Percentiles rank a stretch among this genome's conserved stretches.
Evolutionary conservation across 2,797 vertebrate species (phyloP).

Genomic region (Phrynocephalus vlangalii): DNA sequence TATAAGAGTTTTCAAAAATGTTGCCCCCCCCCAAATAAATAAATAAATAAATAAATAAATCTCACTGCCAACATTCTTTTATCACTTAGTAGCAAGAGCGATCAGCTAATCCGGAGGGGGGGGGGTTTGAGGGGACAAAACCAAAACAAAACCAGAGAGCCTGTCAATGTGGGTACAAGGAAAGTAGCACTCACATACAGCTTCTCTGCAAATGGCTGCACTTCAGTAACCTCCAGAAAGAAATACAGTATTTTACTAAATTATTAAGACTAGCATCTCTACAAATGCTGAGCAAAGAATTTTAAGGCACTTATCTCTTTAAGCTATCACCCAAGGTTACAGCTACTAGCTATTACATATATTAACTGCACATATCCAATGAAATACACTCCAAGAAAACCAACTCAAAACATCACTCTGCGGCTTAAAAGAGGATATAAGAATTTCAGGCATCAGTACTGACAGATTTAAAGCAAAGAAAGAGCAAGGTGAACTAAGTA

Average conservation of each 20-base stretch:
- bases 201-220: not conserved
- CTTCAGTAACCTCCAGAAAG: not conserved
- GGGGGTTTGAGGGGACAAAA: not conserved
- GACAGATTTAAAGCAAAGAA: not conserved
- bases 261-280: not conserved
- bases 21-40: too few species aligned
- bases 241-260: not conserved
- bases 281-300: not conserved
- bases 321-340: not conserved
- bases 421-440: not conserved
- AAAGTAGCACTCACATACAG: not conserved
- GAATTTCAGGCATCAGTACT: fast-evolving
- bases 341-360: fast-evolving
- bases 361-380: fast-evolving
- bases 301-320: not conserved
- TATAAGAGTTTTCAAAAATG: constrained; percentile 17
- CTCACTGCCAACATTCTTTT: not conserved
- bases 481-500: not conserved
- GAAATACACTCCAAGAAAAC: fast-evolving
- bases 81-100: not conserved
- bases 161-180: not conserved
- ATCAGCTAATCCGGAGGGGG: not conserved
- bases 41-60: not conserved
- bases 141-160: not conserved
- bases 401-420: not conserved